Conservation (phyloP, 2,888 invertebrate species). For the Drosophila pullipes region DNA sequence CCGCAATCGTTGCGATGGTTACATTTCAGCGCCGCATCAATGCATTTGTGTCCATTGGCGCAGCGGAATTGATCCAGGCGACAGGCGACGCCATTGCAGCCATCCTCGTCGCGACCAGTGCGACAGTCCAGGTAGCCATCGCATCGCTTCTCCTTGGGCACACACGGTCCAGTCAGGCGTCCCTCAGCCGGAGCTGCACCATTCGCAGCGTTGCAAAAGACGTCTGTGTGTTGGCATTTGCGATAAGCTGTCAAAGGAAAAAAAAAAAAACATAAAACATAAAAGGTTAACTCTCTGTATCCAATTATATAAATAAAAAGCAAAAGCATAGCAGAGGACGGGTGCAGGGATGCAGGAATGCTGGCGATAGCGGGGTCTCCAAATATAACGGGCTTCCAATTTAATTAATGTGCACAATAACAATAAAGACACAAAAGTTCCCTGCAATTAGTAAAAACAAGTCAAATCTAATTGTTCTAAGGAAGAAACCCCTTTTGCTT, state of each 20-base stretch:
- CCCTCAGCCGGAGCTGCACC: conserved; percentile 86
- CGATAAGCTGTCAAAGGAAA: conserved; percentile 89
- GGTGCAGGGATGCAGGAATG: no score
- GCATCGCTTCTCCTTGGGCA: conserved; percentile 95
- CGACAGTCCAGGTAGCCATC: conserved; percentile 96
- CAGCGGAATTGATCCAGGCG: conserved; percentile 94
- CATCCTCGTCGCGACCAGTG: conserved; percentile 92
- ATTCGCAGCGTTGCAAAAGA: conserved; percentile 92
- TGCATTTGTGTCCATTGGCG: conserved; percentile 91
- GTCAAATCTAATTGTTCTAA: conserved; percentile 34
- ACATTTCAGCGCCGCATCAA: conserved; percentile 91
- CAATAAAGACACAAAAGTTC: conserved; percentile 9
- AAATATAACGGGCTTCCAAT: conserved; percentile 7
- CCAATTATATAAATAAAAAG: not conserved
- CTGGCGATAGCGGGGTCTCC: not conserved
- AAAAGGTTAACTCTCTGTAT: not conserved
- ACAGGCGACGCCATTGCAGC: conserved; percentile 90
- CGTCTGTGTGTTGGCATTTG: conserved; percentile 94
- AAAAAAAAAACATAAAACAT: not conserved
- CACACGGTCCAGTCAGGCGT: conserved; percentile 90
- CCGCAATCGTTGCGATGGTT: conserved; percentile 96
- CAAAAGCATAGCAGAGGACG: not conserved
- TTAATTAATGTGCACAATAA: conserved; percentile 27
- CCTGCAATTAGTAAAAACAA: conserved; percentile 22
- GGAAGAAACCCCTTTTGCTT: conserved; percentile 1